Base-by-base conservation (phyloP, 1,140 invertebrate genomes). In the Pomacea maculata region DNA sequence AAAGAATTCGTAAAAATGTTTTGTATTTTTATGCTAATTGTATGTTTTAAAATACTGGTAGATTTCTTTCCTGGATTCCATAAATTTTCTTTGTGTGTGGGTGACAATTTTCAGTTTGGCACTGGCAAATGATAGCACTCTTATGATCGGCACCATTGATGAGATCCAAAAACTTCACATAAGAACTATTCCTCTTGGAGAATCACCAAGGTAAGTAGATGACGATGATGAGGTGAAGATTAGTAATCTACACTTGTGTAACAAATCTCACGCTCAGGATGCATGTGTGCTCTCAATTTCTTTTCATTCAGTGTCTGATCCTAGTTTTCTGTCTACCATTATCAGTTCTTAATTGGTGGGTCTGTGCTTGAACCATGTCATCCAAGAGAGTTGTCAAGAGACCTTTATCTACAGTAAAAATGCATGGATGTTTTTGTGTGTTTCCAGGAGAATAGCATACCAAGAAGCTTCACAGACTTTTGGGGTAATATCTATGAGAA, bases 161-260 rank as follows among this genome's bases (percentile, higher is more conserved):
- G 98, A 99, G 92, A 99, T 99, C 84, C 98, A 99, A 91, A 99
- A 99, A 89, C 91, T 99, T 54, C 98, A 99, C 90, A 99, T 99
- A 84, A 92, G 97, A 64, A 99, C 97, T 2, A 96, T 99, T 54
- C 96, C 96, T 0, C 91, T 99, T 1, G 96, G 96, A 14, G 98
- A 99, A 93, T 97, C 97, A 3, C 97, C 98, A 0, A 93, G 97
- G 87, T 90, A 80, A 78, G 80, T 45, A 45, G 34, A 45, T 45
- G 34, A 45, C 6, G 34, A 45, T 45, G 34, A 45, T 45, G 34
- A 45, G 34, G 34, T 45, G 34, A 45, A 45, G 34, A 6, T 45
- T 45, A 4, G 34, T 45, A 4, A 6, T 45, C 34, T 45, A 6
- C 34, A 45, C 34, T 45, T 45, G 34, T 45, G 34, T 45, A 45